Evolutionary conservation across 2,888 invertebrate genomes (phyloP), one percentile per base, ranked within the genome.

Genomic region (Athripsodes cinereus): DNA sequence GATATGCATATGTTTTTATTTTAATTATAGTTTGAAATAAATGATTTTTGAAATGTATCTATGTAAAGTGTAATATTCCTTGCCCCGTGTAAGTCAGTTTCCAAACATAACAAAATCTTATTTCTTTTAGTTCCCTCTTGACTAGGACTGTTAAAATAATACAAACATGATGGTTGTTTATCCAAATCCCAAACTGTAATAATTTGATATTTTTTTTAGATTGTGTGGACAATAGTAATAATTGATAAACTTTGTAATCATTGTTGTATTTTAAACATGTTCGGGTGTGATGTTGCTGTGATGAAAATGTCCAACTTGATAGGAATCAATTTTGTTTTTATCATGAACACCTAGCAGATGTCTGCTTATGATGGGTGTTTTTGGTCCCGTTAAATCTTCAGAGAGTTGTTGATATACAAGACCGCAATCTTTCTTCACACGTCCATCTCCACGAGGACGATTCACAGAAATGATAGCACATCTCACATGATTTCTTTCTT

Each of bases 361-460:
- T 71, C 84, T 83, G 73, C 79, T 84, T 61, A 84, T 75, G 70
- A 84, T 88, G 52, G 88, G 87, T 67, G 86, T 83, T 68, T 82
- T 76, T 2, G 85, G 83, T 51, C 85, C 84, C 11, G 81, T 79
- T 64, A 88, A 81, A 65, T 90, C 90, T 71, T 90, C 90, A 11
- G 88, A 87, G 55, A 90, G 74, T 64, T 88, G 88, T 68, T 87
- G 87, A 73, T 90, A 90, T 19, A 90, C 87, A 60, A 89, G 79
- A 2, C 86, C 86, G 66, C 86, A 86, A 70, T 87, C 86, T 68
- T 85, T 86, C 76, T 85, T 86, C 46, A 81, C 76, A 61, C 78
- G 77, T 18, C 73, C 69, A 31, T 73, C 47, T 13, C 26, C 46
- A 13, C 48, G 35, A 34, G 55, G 11, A 20, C 51, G 19, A 11